Percentiles rank a stretch among this genome's conserved stretches.
Conservation (phyloP, 2,113 vertebrate species). For the Macrotus californicus region DNA sequence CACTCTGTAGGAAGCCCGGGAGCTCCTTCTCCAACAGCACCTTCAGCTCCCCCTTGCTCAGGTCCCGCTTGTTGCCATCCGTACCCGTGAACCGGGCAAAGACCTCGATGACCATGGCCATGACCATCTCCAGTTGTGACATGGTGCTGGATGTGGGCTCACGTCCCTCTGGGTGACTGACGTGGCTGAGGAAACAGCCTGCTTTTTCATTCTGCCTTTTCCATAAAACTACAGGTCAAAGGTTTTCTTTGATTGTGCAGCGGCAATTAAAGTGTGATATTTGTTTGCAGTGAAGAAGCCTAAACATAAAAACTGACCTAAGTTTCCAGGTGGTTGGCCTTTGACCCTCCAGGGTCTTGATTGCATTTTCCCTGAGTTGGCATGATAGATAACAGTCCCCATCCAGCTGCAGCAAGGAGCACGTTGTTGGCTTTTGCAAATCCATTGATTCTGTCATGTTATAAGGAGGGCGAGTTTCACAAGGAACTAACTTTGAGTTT, state of each 20-base stretch:
- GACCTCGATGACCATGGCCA: too few relatives aligned
- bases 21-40: too few relatives aligned
- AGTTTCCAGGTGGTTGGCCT: constrained; percentile 45
- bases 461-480: background rate
- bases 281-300: constrained; percentile 22
- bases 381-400: background rate
- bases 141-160: too few relatives aligned
- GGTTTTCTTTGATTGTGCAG: background rate
- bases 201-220: constrained; percentile 17
- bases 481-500: constrained; percentile 2
- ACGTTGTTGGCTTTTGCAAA: constrained; percentile 29
- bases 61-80: too few relatives aligned
- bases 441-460: background rate
- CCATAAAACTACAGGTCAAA: background rate
- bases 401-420: background rate
- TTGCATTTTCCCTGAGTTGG: background rate
- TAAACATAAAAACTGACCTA: constrained; percentile 8
- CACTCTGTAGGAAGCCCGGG: constrained; percentile 38
- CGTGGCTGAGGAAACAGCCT: background rate
- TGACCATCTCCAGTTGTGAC: too few relatives aligned
- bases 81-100: too few relatives aligned
- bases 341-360: background rate
- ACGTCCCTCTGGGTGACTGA: too few relatives aligned
- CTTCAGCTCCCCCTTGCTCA: too few relatives aligned
- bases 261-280: constrained; percentile 32